phyloP scores from a whole-genome alignment of 2,113 vertebrate genomes.

The Columba janthina region DNA sequence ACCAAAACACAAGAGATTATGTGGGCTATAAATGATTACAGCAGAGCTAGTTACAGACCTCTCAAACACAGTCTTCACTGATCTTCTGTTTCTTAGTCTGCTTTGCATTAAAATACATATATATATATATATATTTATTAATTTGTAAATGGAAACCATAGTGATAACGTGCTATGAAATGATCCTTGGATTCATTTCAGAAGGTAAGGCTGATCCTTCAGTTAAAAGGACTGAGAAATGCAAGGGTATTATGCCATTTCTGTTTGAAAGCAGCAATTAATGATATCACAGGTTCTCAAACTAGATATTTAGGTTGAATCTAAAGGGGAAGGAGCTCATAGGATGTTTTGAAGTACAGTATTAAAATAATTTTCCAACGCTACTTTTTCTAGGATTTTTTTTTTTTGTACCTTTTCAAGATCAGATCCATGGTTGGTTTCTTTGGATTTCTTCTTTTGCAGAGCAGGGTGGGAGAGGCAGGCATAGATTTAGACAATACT shows the following conservation, averaged over 20 bases:
- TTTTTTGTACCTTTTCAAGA: background rate
- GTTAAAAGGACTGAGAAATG: background rate
- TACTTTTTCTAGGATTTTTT: background rate
- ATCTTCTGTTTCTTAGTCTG: background rate
- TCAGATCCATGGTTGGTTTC: fast-evolving
- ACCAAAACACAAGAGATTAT: background rate
- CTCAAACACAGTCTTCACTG: background rate
- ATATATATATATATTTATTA: too few relatives aligned
- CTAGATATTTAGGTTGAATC: background rate
- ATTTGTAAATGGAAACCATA: background rate
- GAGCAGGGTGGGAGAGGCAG: too few relatives aligned
- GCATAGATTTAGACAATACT: background rate
- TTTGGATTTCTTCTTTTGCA: too few relatives aligned
- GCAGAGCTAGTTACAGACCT: background rate
- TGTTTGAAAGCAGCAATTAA: background rate
- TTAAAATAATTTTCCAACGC: background rate
- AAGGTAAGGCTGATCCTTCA: background rate
- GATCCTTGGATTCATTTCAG: background rate
- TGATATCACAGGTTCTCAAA: background rate
- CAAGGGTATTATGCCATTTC: background rate
- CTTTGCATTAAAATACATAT: background rate
- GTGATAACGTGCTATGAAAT: background rate
- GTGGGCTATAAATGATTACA: background rate
- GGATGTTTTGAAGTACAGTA: background rate
- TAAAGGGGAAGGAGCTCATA: background rate